Conservation (phyloP, 2,797 vertebrate genomes). For the Arvicola amphibius region DNA sequence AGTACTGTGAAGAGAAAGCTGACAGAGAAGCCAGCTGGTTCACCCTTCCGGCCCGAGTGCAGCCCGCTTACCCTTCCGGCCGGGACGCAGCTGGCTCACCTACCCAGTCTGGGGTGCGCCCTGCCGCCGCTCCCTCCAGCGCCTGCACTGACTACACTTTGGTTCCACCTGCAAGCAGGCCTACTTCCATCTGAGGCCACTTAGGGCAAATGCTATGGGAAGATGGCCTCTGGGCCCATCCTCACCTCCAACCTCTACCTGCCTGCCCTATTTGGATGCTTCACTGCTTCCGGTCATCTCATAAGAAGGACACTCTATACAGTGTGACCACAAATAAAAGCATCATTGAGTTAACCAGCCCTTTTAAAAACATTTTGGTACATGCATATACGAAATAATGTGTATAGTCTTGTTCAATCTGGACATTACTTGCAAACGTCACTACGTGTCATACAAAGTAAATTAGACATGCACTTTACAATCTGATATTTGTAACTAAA, state of each 20-base stretch:
- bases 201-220: neutral
- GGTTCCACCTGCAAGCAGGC: neutral
- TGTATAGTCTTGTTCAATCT: neutral
- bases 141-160: no score
- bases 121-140: neutral
- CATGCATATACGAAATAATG: neutral
- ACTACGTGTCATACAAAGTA: neutral
- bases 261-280: neutral
- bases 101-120: neutral
- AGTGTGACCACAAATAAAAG: neutral
- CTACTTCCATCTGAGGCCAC: neutral
- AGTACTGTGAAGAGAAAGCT: rapidly evolving
- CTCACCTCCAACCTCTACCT: neutral
- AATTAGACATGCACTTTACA: neutral
- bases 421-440: neutral
- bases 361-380: neutral
- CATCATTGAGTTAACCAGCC: neutral
- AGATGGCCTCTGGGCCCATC: neutral
- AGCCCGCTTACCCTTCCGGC: neutral
- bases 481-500: neutral
- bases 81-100: neutral
- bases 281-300: neutral
- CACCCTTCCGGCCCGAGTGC: neutral
- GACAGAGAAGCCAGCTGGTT: neutral
- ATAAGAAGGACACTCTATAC: neutral